Evolutionary conservation across 2,113 vertebrate species (phyloP).

Genomic region (Gobius niger): DNA sequence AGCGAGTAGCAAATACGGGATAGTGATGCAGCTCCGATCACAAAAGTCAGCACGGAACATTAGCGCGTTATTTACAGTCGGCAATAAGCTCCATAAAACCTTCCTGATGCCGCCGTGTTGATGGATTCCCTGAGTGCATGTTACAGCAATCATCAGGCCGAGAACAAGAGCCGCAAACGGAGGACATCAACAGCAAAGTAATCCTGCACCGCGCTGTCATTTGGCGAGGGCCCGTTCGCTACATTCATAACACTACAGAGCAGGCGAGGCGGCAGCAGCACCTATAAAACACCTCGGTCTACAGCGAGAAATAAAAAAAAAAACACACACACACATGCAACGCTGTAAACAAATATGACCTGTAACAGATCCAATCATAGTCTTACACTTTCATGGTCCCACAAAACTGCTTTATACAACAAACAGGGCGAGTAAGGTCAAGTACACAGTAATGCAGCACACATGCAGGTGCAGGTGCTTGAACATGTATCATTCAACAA

Average conservation of each 20-base stretch:
- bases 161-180: constrained; percentile 33
- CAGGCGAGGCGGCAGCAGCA: constrained; percentile 48
- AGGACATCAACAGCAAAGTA: constrained; percentile 48
- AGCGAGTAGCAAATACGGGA: constrained; percentile 21
- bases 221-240: constrained; percentile 36
- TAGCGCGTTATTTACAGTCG: constrained; percentile 56
- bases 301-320: constrained; percentile 45
- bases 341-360: constrained; percentile 63
- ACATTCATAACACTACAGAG: constrained; percentile 50
- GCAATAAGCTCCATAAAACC: constrained; percentile 48
- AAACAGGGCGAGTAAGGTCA: not conserved
- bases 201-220: constrained; percentile 42
- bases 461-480: too few relatives aligned
- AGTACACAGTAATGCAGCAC: not conserved
- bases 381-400: not conserved
- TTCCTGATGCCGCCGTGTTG: constrained; percentile 33
- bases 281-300: constrained; percentile 59
- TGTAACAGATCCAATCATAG: constrained; percentile 40
- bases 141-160: constrained; percentile 51
- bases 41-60: constrained; percentile 56
- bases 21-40: constrained; percentile 32
- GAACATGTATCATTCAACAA: too few relatives aligned
- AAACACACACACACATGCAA: constrained; percentile 4
- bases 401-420: not conserved
- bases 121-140: constrained; percentile 50